Percentiles rank a stretch among this genome's conserved stretches.
Evolutionary conservation across 2,113 vertebrate species (phyloP).

Genomic region (Thalassarche chlororhynchos): DNA sequence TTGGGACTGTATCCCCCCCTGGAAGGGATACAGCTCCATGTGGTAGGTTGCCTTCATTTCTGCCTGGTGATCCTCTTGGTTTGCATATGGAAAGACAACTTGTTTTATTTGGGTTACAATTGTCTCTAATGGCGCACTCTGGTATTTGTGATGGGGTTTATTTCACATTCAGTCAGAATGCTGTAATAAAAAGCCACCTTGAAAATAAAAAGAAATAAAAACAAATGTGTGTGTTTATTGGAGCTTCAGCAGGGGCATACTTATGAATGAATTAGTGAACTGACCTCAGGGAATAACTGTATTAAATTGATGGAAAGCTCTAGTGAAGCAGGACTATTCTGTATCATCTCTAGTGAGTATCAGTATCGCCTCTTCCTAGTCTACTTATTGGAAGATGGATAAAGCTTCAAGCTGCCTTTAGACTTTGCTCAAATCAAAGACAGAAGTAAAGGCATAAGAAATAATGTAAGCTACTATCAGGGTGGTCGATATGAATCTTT

Average conservation of each 20-base stretch:
- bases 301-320: neutral
- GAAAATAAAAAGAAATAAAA: slow-evolving; percentile 14
- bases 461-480: neutral
- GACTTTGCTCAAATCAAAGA: neutral
- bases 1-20: neutral
- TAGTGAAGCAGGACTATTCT: neutral
- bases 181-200: slow-evolving; percentile 1
- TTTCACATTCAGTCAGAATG: neutral
- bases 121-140: neutral
- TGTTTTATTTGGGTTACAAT: neutral
- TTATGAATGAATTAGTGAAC: neutral
- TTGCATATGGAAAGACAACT: neutral
- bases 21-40: neutral
- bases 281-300: neutral
- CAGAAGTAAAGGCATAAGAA: neutral
- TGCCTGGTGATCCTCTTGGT: neutral
- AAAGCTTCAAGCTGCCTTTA: neutral
- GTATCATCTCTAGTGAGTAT: neutral
- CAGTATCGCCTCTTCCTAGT: neutral
- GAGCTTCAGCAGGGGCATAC: neutral
- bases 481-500: neutral
- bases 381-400: neutral
- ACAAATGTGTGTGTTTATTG: neutral
- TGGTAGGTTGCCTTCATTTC: neutral
- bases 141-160: neutral